Evolutionary conservation across 2,113 vertebrate species (phyloP).

Genomic region (Illadopsis cleaveri): DNA sequence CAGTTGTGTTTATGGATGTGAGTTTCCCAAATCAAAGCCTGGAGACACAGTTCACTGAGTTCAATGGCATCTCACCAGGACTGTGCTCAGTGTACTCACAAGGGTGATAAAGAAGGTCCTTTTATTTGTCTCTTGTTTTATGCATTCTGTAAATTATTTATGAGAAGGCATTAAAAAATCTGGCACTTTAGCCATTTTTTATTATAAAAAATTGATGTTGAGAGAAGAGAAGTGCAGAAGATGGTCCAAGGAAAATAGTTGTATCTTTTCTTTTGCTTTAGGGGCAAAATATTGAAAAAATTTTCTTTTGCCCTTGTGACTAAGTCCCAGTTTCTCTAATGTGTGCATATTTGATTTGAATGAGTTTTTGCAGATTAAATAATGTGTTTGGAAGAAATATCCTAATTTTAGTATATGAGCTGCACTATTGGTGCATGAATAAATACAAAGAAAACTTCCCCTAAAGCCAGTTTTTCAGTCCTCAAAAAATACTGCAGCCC

Average conservation of each 20-base stretch:
- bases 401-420: neutral
- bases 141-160: constrained; percentile 9
- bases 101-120: neutral
- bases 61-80: neutral
- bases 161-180: neutral
- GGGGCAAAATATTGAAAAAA: neutral
- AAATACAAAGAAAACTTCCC: neutral
- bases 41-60: neutral
- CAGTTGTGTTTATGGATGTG: neutral
- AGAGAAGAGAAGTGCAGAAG: neutral
- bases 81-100: neutral
- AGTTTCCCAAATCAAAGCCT: neutral
- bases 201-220: neutral
- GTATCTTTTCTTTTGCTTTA: neutral
- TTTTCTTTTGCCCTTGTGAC: neutral
- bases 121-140: neutral
- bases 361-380: neutral
- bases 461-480: neutral
- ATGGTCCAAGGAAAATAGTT: neutral
- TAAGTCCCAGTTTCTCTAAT: neutral
- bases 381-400: neutral
- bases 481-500: neutral
- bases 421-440: neutral
- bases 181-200: neutral
- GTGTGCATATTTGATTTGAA: neutral